A percentile compares a stretch with the other conserved stretches of the same genome.
Evolutionary conservation across 2,113 vertebrate species (phyloP).

Genomic region (Atlantisia rogersi): DNA sequence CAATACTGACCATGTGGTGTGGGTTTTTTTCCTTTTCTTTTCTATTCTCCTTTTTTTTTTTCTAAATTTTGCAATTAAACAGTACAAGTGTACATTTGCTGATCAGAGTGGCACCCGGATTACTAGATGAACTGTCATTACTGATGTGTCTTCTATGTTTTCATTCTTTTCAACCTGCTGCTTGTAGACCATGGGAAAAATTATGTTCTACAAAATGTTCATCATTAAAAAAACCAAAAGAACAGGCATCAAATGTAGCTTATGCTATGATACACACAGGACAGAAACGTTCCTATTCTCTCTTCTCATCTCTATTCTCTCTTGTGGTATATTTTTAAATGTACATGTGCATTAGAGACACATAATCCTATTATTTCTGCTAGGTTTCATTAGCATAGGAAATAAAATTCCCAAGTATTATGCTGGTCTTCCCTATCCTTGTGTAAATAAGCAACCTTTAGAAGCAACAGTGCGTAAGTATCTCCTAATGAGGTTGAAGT

Average conservation of each 20-base stretch:
- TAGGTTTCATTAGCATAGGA: not conserved
- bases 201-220: not conserved
- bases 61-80: not conserved
- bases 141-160: not conserved
- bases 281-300: not conserved
- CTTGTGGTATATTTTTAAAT: not conserved
- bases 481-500: not conserved
- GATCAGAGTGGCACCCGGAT: not conserved
- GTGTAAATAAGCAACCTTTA: not conserved
- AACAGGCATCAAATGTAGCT: not conserved
- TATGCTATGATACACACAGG: not conserved
- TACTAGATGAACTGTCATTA: not conserved
- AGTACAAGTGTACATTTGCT: not conserved
- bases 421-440: not conserved
- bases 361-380: conserved; percentile 3
- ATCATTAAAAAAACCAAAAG: not conserved
- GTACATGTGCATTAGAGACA: not conserved
- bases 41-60: too few relatives aligned
- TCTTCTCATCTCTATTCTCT: not conserved
- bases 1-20: not conserved
- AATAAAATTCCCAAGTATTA: not conserved
- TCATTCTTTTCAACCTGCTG: not conserved
- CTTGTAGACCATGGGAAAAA: not conserved
- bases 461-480: not conserved
- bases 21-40: too few relatives aligned